Base-by-base conservation (phyloP, 2,113 vertebrate species). In the Phoxinus phoxinus region DNA sequence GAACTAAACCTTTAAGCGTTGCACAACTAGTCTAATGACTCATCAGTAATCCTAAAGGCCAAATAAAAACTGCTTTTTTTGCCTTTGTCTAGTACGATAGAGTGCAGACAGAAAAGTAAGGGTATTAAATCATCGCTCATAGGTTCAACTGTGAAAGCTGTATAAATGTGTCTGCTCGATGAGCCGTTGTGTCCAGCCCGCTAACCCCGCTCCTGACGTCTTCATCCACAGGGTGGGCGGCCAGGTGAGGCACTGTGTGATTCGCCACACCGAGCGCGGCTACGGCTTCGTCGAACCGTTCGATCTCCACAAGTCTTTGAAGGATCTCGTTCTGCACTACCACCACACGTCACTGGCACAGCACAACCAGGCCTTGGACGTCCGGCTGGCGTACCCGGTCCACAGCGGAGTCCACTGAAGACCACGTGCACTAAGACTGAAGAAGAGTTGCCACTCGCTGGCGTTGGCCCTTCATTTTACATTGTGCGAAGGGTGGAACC, bases 171-270 rank as follows among this genome's bases (percentile, higher is more conserved):
- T 6, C 17, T 56, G 6, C 53, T 56, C 21, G 53, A 56, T 56
- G 53, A 56, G 21, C 2, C 53, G 7, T 56, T 56, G 53, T 21
- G 21, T 56, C 19, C 51, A 2, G 51, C 6, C 2, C 48, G 1
- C 32, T 71, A 37, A n/a, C 30, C 25, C 25, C 11, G 25, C 46
- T 59, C 23, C 41, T 0, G 0, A 8, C 81, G 44, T 88, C 75
- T 91, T 12, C 83, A 27, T 25, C 93, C 90, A 32, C 94, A 99
- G 98, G 27, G 97, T 96, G 1, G 96, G 97, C 0, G 95, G 96
- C 0, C 97, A 98, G 90, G 97, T 98, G 93, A 97, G 98, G 85
- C 98, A 99, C 95, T 99, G 97, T 87, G 96, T 99, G 84, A 98
- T 99, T 94, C 96, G 96, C 95, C 97, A 95, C 93, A 98, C 97